These are phyloP conservation scores for Masticophis lateralis DNA, from an alignment of 2,797 vertebrate genomes.

Conservation along the genomic window DNA sequence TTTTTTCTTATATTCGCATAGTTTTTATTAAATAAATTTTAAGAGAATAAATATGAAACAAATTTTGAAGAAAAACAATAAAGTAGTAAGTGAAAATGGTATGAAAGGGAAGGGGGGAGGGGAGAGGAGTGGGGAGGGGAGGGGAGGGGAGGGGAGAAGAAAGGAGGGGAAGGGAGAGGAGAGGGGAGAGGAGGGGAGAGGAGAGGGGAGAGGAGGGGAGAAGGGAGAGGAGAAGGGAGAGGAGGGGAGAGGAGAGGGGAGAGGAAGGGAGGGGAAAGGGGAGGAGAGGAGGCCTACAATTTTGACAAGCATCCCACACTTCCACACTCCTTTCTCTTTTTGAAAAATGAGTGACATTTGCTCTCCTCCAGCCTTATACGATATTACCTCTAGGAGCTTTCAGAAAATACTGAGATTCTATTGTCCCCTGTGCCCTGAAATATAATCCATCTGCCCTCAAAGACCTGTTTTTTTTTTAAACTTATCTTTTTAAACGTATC, in stretches of 20 bases:
- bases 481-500: no score
- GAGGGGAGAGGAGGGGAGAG: background rate
- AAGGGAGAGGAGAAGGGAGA: no score
- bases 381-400: background rate
- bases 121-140: background rate
- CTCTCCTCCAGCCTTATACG: background rate
- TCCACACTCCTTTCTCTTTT: background rate
- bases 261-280: background rate
- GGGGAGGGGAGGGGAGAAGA: no score
- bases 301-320: no score
- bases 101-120: background rate
- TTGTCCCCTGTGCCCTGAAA: background rate
- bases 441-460: background rate
- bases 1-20: background rate
- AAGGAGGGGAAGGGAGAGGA: no score
- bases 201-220: no score
- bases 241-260: background rate
- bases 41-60: background rate
- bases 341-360: background rate
- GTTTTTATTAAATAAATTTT: background rate
- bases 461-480: background rate
- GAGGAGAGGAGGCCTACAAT: no score
- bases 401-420: background rate
- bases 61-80: background rate
- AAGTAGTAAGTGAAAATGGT: background rate